Base-by-base conservation (phyloP, 2,113 vertebrate species). In the Micronycteris hirsuta region DNA sequence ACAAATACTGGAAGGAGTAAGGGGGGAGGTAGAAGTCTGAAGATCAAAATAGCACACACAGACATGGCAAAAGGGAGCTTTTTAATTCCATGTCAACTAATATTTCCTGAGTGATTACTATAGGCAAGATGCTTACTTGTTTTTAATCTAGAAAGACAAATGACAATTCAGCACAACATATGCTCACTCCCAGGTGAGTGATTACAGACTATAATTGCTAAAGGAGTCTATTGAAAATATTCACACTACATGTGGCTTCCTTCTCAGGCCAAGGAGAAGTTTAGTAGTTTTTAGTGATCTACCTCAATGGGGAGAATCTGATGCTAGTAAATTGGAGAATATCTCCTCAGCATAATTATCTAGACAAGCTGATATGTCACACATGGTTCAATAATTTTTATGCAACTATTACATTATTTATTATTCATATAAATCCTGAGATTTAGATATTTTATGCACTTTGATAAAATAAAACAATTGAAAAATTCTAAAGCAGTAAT, bases 81-180 rank as follows among this genome's bases (percentile, higher is more conserved):
- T 95, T 63, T 96, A 49, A 91, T 96, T 84, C 90, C 47, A 41
- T 41, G 49, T 83, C 38, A 86, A 45, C 70, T 11, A 45, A 81
- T 56, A 43, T 93, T 91, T 93, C 24, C 78, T 70, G 83, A 93
- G 63, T 77, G 63, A 93, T 94, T 88, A 84, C 43, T 95, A 54
- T 58, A 70, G 74, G 80, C 73, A 80, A 89, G 49, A 94, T 45
- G 10, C 68, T 91, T 68, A 63, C 54, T 80, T 77, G 26, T 22
- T 91, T 96, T 96, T 97, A 94, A 97, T 94, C 54, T 82, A 82
- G 91, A 94, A 89, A 93, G 89, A 94, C 63, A 97, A 97, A 95
- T 82, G 81, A 94, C 43, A 86, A 94, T 94, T 94, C 61, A 20
- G 43, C 19, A 47, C 28, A 89, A 84, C 54, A 94, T 86, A 94